Base-by-base conservation (phyloP, 2,113 vertebrate species). In the Silurus glanis region DNA sequence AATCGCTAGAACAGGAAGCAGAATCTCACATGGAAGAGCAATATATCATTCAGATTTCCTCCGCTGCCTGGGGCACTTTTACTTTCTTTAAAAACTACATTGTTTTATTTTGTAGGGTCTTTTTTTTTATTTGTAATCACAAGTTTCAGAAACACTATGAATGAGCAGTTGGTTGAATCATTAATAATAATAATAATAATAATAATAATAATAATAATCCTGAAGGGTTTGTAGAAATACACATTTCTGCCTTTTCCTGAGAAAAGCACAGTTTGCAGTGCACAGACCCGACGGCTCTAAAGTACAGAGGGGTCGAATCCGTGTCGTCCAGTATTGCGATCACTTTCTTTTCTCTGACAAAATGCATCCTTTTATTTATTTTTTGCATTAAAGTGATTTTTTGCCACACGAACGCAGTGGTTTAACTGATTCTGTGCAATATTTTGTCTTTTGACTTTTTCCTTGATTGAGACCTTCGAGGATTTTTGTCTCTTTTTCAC, bases 351-450 rank as follows among this genome's bases (percentile, higher is more conserved):
- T 64, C 28, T 10, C 2, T 16, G 17, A 69, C n/a, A 51, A 58
- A 53, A 53, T 2, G 6, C n/a, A 25, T 83, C 7, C 6, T 56
- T 71, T 59, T 56, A 21, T 58, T 37, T 37, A 37, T 37, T 37
- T 56, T 69, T 66, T 67, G 21, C 49, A 78, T 67, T 82, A 19
- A 51, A 56, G 17, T 83, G 23, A 16, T 69, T 66, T 66, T 69
- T 7, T 28, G 2, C 53, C 66, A 83, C 19, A n/a, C 9, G 10
- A 74, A 62, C 5, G 21, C 12, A 7, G 69, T 62, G 56, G 28
- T 8, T 74, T 13, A 71, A 78, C 83, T 51, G 45, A 51, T 79
- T 67, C 56, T 85, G 83, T 84, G 58, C 69, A 47, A 78, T 28
- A 58, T 37, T 64, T 37, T 12, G 12, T 69, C 25, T 55, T 56